Conservation (phyloP, 2,113 vertebrate genomes). For the Lethenteron reissneri region DNA sequence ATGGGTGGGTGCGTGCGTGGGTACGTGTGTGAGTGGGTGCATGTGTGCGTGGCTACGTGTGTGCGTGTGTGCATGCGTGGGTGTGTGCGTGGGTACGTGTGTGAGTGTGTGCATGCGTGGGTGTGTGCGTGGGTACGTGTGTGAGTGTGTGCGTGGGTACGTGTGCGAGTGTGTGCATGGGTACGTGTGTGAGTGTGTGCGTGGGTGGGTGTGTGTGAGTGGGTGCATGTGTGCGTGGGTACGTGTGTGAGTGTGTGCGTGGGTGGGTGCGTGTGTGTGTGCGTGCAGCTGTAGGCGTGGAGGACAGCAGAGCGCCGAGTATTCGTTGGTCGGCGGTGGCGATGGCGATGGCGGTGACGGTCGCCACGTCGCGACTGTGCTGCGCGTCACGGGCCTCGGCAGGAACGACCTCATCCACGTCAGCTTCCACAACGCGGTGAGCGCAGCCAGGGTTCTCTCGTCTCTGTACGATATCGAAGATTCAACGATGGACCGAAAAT, state of each 20-base stretch:
- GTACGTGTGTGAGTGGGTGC: not conserved
- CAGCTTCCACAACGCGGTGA: slow-evolving; percentile 82
- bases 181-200: not conserved
- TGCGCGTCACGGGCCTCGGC: too few species aligned
- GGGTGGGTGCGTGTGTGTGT: not conserved
- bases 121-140: not conserved
- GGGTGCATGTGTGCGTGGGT: not conserved
- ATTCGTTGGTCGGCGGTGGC: too few species aligned
- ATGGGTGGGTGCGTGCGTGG: not conserved
- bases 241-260: not conserved
- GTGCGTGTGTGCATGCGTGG: not conserved
- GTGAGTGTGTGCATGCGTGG: not conserved
- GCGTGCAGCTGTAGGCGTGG: not conserved
- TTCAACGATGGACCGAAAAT: too few species aligned
- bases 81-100: not conserved
- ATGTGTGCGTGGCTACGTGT: not conserved
- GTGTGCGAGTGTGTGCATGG: not conserved
- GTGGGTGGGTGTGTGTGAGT: not conserved
- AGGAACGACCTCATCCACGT: slow-evolving; percentile 43
- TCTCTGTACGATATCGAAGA: too few species aligned
- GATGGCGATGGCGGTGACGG: too few species aligned
- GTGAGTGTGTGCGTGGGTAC: not conserved
- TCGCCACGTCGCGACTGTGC: too few species aligned
- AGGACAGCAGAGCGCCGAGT: too few species aligned
- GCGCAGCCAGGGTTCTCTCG: not conserved